These are phyloP conservation scores for Drosophila tanythrix DNA, from an alignment of 2,888 invertebrate genomes.

Conservation along the genomic window DNA sequence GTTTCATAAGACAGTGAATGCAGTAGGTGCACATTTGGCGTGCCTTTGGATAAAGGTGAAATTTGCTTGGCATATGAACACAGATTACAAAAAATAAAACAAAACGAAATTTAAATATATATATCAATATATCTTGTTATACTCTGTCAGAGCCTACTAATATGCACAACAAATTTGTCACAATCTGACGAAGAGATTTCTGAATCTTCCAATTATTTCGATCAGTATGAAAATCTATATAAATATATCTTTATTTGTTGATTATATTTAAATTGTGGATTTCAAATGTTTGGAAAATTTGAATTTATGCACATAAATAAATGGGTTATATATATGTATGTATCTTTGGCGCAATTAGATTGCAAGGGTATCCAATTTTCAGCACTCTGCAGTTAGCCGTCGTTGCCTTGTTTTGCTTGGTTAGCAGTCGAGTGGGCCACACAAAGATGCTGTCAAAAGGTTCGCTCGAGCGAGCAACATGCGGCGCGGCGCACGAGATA, in stretches of 20 bases:
- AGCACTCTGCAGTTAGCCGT: neutral
- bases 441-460: slow-evolving; percentile 48
- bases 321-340: neutral
- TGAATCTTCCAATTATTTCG: neutral
- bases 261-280: neutral
- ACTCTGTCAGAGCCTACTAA: neutral
- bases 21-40: slow-evolving; percentile 41
- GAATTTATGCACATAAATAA: neutral
- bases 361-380: slow-evolving; percentile 15
- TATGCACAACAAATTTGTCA: neutral
- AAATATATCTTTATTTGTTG: too few relatives aligned
- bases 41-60: slow-evolving; percentile 66
- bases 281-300: neutral
- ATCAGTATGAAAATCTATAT: neutral
- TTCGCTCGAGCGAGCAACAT: slow-evolving; percentile 38
- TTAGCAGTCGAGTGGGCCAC: slow-evolving; percentile 38
- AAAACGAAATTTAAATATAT: slow-evolving; percentile 37
- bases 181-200: neutral
- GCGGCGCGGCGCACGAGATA: slow-evolving; percentile 46
- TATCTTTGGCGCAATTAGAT: neutral
- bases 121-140: slow-evolving; percentile 32
- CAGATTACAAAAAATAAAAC: slow-evolving; percentile 32
- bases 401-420: slow-evolving; percentile 28
- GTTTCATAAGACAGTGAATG: slow-evolving; percentile 64
- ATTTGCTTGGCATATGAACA: slow-evolving; percentile 52